Evolutionary conservation across 1,140 invertebrate genomes (phyloP), one percentile per base, ranked within the genome.

Genomic region (Camponotus vicinus): DNA sequence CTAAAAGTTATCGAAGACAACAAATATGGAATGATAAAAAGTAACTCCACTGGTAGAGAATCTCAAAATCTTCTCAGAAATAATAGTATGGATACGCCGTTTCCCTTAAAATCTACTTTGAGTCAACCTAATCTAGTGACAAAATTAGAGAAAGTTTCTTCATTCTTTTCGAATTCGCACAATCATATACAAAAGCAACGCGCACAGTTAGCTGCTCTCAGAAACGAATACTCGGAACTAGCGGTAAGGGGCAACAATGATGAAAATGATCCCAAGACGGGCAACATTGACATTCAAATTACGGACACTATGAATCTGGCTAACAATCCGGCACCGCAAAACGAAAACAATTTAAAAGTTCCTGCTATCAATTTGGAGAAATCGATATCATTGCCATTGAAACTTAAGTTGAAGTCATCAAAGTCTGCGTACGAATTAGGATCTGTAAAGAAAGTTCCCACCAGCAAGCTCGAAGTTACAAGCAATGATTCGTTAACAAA

Each of bases 111-210:
- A 86, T 94, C 95, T 0, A 91, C 95, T 0, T 71, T 95, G 8
- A 96, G 95, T 63, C 95, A 96, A 66, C 95, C 94, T 2, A 95
- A 95, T 80, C 80, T 96, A 13, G 92, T 93, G 13, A 93, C 94
- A 3, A 92, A 93, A 37, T 84, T 95, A 3, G 94, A 93, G 83
- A 96, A 94, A 92, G 95, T 93, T 40, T 97, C 96, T 0, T 95
- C 96, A 0, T 97, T 96, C 85, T 97, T 97, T 70, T 96, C 96
- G 0, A 96, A 95, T 85, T 96, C 96, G 6, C 96, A 97, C 90
- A 96, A 96, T 90, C 96, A 97, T 79, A 97, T 97, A 55, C 93
- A 95, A 8, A 96, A 96, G 82, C 96, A 96, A 79, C 92, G 94
- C 5, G 92, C 92, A 40, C 92, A 94, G 84, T 90, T 94, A 27